Percentiles rank a stretch among this genome's conserved stretches.
These are phyloP conservation scores for Proctacanthus coquilletti DNA, from an alignment of 1,140 invertebrate species.

Conservation along the genomic window DNA sequence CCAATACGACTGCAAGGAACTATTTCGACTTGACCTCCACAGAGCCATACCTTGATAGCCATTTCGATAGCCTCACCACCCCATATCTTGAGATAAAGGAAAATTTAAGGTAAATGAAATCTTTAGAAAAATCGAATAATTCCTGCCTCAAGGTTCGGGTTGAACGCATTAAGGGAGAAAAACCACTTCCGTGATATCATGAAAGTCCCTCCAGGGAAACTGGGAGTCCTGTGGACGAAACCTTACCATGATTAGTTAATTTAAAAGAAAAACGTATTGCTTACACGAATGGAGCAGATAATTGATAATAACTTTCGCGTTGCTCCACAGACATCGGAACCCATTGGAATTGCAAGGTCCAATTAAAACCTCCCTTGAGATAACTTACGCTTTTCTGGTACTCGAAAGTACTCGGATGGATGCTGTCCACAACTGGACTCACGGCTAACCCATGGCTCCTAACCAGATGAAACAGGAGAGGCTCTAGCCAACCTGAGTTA, in stretches of 20 bases:
- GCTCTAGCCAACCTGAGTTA: conserved; percentile 48
- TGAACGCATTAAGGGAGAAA: conserved; percentile 64
- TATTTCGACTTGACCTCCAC: conserved; percentile 56
- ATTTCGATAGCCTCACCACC: conserved; percentile 98
- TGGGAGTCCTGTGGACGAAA: conserved; percentile 39
- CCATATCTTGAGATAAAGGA: conserved; percentile 69
- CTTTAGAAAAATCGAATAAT: too few species aligned
- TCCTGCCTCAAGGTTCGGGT: conserved; percentile 41
- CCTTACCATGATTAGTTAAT: background rate
- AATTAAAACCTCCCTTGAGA: conserved; percentile 81
- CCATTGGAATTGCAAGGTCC: conserved; percentile 93
- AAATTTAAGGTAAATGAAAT: background rate
- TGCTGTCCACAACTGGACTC: conserved; percentile 42
- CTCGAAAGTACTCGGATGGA: conserved; percentile 39
- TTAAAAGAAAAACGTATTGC: conserved; percentile 2
- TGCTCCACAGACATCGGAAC: conserved; percentile 55
- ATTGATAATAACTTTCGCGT: conserved; percentile 1
- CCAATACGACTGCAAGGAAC: conserved; percentile 73
- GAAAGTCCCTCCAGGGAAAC: conserved; percentile 65
- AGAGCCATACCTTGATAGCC: conserved; percentile 76
- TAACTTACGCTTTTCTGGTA: conserved; percentile 42
- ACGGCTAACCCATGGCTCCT: conserved; percentile 29
- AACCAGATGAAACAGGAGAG: conserved; percentile 33
- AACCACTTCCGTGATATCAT: conserved; percentile 61
- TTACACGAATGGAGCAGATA: background rate